A percentile compares a stretch with the other conserved stretches of the same genome.
phyloP scores from a whole-genome alignment of 1,140 invertebrate genomes.

The Choristoneura fumiferana region DNA sequence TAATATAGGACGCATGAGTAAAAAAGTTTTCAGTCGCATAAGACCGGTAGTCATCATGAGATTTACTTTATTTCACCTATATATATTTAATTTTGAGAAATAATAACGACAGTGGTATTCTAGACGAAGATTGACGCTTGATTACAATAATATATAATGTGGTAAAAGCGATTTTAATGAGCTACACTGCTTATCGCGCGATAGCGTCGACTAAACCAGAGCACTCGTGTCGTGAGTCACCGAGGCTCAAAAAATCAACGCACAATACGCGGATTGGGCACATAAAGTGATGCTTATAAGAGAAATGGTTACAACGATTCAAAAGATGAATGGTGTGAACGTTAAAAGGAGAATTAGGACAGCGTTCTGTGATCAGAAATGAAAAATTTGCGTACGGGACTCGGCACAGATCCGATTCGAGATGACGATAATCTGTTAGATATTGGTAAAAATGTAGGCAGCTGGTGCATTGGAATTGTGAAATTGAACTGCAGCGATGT shows the following conservation, averaged over 20 bases:
- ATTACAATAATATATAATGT: too few species aligned
- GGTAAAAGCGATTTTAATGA: background rate
- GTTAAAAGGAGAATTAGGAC: constrained; percentile 8
- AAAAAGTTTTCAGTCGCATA: too few species aligned
- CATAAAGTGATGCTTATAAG: background rate
- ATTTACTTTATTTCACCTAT: too few species aligned
- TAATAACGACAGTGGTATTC: too few species aligned
- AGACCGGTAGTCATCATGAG: too few species aligned
- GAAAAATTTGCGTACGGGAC: background rate
- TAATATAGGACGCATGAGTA: too few species aligned
- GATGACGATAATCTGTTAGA: too few species aligned
- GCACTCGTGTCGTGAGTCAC: background rate
- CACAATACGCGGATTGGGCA: background rate
- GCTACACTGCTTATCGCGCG: background rate
- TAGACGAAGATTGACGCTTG: too few species aligned
- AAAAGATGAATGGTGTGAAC: constrained; percentile 9
- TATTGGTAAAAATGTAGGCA: too few species aligned
- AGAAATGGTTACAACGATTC: constrained; percentile 5
- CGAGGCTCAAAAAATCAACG: background rate
- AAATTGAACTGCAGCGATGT: too few species aligned
- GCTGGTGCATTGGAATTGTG: too few species aligned
- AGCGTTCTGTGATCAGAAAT: constrained; percentile 10
- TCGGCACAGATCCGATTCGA: background rate
- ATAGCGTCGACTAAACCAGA: constrained; percentile 2
- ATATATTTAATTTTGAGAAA: too few species aligned